phyloP scores from a whole-genome alignment of 2,797 vertebrate species.

The Xerus rutilus region DNA sequence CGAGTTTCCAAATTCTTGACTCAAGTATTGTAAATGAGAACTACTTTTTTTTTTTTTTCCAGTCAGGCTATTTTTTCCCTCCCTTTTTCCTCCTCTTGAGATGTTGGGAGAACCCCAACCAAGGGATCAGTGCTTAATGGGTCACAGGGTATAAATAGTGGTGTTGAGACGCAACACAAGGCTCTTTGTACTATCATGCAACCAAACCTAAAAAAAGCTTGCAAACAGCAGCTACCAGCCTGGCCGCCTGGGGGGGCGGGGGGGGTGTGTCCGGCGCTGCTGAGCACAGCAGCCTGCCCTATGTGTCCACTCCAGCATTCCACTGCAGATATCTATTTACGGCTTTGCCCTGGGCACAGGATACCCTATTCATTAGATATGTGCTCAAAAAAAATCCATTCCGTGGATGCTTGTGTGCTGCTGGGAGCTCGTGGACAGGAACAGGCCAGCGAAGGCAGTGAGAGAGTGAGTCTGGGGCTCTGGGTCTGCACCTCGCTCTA shows the following conservation, averaged over 20 bases:
- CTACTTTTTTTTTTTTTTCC: background rate
- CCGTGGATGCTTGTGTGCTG: background rate
- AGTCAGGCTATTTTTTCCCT: slow-evolving; percentile 58
- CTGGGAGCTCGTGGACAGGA: background rate
- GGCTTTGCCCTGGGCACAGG: slow-evolving; percentile 49
- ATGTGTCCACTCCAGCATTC: slow-evolving; percentile 68
- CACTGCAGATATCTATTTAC: slow-evolving; percentile 69
- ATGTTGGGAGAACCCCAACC: slow-evolving; percentile 77
- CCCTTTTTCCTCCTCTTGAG: background rate
- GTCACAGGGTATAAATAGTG: slow-evolving; percentile 80
- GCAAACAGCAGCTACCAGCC: slow-evolving; percentile 62
- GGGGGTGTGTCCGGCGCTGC: background rate
- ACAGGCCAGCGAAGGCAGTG: background rate
- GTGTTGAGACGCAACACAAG: slow-evolving; percentile 77
- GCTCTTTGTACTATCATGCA: slow-evolving; percentile 76
- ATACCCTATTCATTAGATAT: slow-evolving; percentile 55
- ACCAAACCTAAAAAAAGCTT: slow-evolving; percentile 55
- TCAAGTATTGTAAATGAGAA: slow-evolving; percentile 78
- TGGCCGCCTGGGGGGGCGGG: background rate
- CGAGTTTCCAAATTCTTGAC: slow-evolving; percentile 83
- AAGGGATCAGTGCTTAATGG: slow-evolving; percentile 74
- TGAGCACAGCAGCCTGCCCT: slow-evolving; percentile 51
- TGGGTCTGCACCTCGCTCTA: no score
- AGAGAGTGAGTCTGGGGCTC: background rate
- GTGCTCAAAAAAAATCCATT: background rate